Evolutionary conservation across 1,140 invertebrate genomes (phyloP).

Genomic region (Diachasmimorpha longicaudata): DNA sequence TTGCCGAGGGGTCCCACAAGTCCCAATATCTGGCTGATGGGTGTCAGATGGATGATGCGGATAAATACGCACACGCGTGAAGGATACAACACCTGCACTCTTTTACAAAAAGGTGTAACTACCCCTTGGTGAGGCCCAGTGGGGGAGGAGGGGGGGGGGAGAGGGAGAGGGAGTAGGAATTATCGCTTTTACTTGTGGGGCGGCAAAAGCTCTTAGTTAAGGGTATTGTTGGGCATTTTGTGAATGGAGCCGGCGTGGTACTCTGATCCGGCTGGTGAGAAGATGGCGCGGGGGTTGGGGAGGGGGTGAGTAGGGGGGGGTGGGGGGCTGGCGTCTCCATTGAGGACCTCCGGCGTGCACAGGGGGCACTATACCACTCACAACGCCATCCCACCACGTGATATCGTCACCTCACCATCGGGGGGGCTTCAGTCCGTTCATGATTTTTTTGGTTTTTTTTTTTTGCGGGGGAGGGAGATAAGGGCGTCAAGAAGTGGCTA

Average conservation of each 20-base stretch:
- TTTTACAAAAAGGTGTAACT: constrained; percentile 11
- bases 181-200: not conserved
- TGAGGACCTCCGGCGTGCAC: constrained; percentile 36
- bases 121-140: not conserved
- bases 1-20: constrained; percentile 38
- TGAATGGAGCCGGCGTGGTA: constrained; percentile 42
- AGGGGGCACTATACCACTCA: constrained; percentile 18
- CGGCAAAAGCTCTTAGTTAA: constrained; percentile 50
- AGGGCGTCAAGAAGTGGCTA: not conserved
- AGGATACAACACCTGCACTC: not conserved
- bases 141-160: not conserved
- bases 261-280: constrained; percentile 36
- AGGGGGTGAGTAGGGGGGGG: not conserved
- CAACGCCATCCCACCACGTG: constrained; percentile 23
- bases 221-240: constrained; percentile 49
- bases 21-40: not conserved
- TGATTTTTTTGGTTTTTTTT: not conserved
- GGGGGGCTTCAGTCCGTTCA: constrained; percentile 22
- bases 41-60: not conserved
- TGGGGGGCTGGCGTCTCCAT: constrained; percentile 26
- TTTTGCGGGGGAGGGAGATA: not conserved
- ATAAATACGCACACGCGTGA: constrained; percentile 10
- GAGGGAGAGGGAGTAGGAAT: not conserved
- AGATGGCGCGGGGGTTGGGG: not conserved
- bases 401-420: constrained; percentile 46